A percentile compares a stretch with the other conserved stretches of the same genome.
These are phyloP conservation scores for Furcula furcula DNA, from an alignment of 2,888 invertebrate genomes.

Conservation along the genomic window DNA sequence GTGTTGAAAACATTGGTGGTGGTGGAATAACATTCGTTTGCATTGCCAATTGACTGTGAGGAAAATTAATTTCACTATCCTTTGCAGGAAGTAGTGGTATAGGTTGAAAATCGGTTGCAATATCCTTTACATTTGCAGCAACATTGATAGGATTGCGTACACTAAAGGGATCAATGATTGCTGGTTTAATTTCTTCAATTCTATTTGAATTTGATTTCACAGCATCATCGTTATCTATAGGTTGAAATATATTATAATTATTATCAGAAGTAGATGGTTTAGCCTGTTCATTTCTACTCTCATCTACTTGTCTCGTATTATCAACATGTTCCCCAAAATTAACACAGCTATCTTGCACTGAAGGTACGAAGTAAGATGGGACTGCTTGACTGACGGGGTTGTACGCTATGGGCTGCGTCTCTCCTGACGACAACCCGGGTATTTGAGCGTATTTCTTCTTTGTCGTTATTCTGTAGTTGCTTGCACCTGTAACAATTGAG, in stretches of 20 bases:
- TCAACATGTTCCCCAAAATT: neutral
- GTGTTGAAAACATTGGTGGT: constrained; percentile 67
- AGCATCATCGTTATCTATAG: constrained; percentile 6
- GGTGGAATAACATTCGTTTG: constrained; percentile 58
- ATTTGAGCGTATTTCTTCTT: constrained; percentile 90
- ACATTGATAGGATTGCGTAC: constrained; percentile 12
- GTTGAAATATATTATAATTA: constrained; percentile 27
- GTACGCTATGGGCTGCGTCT: constrained; percentile 29
- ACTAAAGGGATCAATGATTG: constrained; percentile 20
- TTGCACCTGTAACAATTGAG: constrained; percentile 61
- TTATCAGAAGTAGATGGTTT: constrained; percentile 10
- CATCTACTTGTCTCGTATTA: constrained; percentile 1
- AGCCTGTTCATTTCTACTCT: constrained; percentile 8
- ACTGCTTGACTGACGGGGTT: constrained; percentile 22
- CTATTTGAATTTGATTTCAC: constrained; percentile 4
- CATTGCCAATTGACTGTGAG: too few relatives aligned
- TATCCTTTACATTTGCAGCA: neutral
- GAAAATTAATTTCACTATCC: constrained; percentile 7
- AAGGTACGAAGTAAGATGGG: constrained; percentile 30
- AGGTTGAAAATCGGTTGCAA: constrained; percentile 10
- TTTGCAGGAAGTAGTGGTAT: constrained; percentile 5
- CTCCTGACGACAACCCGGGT: constrained; percentile 85
- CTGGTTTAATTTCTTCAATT: constrained; percentile 6
- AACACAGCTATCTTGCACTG: constrained; percentile 7
- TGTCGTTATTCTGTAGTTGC: constrained; percentile 85